Base-by-base conservation (phyloP, 2,113 vertebrate species). In the Nycticryphes semicollaris region DNA sequence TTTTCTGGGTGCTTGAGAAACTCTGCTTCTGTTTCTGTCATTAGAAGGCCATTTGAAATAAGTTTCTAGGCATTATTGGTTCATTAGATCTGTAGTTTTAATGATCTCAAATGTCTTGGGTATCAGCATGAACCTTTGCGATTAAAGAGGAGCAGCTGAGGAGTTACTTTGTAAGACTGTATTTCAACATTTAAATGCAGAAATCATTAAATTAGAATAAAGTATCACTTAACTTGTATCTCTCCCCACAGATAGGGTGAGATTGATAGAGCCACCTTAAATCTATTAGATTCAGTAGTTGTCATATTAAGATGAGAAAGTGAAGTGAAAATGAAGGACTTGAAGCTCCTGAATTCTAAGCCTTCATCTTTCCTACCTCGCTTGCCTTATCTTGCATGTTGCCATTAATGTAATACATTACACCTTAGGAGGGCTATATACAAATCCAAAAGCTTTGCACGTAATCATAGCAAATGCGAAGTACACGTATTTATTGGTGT, bases 401-500 rank as follows among this genome's bases (percentile, higher is more conserved):
- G 21, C 25, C 4, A 2, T 48, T n/a, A 41, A 18, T 37, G 5
- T 31, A 39, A 39, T n/a, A 21, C 37, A 4, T 41, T 4, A 10
- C 30, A 35, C 11, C 57, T 72, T 37, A 31, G 15, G 33, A 54
- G 64, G 50, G 50, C 37, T 18, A 4, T 13, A 27, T 13, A 14
- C 51, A 48, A 53, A 53, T 39, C 21, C 50, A 3, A 64, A 76
- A 81, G 50, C 33, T 76, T 25, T 57, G 45, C 37, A 45, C 41
- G n/a, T 35, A 24, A 8, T 10, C 16, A 10, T 5, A 60, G 80
- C 33, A 79, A 47, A 41, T 39, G 37, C 53, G 56, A 39, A 62
- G 18, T 63, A 41, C 19, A 3, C 0, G 1, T 59, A 20, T 75
- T 68, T 70, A 4, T 67, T 0, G 0, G 35, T 59, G 4, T 48